These are phyloP conservation scores for Volucella bombylans DNA, from an alignment of 2,888 invertebrate genomes.

Conservation along the genomic window DNA sequence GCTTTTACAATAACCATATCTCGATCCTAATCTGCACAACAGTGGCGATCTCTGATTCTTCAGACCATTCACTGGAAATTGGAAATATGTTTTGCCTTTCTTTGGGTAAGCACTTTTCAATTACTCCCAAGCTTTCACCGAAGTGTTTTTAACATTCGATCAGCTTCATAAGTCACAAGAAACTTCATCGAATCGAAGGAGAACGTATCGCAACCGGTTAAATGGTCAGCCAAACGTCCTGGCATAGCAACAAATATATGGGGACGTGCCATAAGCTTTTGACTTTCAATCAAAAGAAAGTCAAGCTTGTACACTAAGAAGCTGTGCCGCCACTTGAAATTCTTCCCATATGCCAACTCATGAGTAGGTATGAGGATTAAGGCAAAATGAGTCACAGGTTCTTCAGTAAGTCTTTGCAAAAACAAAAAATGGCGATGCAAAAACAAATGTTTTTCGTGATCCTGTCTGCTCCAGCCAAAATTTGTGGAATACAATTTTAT, in stretches of 20 bases:
- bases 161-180: slow-evolving; percentile 98
- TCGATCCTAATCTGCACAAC: slow-evolving; percentile 96
- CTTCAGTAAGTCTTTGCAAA: slow-evolving; percentile 91
- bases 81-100: slow-evolving; percentile 89
- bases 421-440: slow-evolving; percentile 96
- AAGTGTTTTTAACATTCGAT: slow-evolving; percentile 90
- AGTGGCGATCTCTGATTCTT: slow-evolving; percentile 89
- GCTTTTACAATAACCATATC: slow-evolving; percentile 95
- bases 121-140: slow-evolving; percentile 90
- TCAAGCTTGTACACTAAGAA: slow-evolving; percentile 90
- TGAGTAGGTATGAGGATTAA: slow-evolving; percentile 97
- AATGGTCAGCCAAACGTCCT: slow-evolving; percentile 95
- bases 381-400: slow-evolving; percentile 98
- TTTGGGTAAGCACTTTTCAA: slow-evolving; percentile 89
- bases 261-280: slow-evolving; percentile 91
- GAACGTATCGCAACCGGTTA: slow-evolving; percentile 93
- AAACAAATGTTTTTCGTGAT: slow-evolving; percentile 98
- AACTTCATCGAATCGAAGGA: slow-evolving; percentile 90
- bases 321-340: slow-evolving; percentile 94
- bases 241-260: slow-evolving; percentile 98
- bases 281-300: slow-evolving; percentile 92
- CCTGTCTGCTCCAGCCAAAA: slow-evolving; percentile 92
- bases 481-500: slow-evolving; percentile 89
- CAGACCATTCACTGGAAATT: slow-evolving; percentile 87
- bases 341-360: slow-evolving; percentile 96